Evolutionary conservation across 2,888 invertebrate species (phyloP).

Genomic region (Drosophila sordidapex): DNA sequence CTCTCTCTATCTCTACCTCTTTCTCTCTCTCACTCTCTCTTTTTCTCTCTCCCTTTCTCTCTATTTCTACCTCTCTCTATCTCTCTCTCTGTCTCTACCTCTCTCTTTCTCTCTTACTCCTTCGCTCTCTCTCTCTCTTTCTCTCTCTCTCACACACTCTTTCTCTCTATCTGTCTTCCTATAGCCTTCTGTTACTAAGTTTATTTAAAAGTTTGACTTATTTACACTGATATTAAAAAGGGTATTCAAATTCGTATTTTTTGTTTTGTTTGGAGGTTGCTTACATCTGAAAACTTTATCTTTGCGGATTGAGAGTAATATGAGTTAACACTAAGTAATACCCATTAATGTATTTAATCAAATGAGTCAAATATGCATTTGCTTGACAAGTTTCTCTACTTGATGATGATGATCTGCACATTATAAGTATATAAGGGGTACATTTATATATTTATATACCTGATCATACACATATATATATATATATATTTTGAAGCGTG

Average conservation of each 20-base stretch:
- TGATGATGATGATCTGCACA: conserved; percentile 3
- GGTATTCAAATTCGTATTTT: background rate
- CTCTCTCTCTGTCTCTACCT: too few relatives aligned
- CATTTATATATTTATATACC: conserved; percentile 16
- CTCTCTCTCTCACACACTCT: too few relatives aligned
- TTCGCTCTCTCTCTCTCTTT: too few relatives aligned
- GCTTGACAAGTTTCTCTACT: background rate
- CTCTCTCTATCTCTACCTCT: too few relatives aligned
- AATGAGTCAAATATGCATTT: conserved; percentile 6
- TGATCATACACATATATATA: background rate
- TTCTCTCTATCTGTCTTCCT: background rate
- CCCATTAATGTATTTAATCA: conserved; percentile 6
- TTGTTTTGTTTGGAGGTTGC: background rate
- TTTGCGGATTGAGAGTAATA: background rate
- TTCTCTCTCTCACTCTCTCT: background rate
- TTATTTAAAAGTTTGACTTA: background rate
- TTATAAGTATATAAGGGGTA: background rate
- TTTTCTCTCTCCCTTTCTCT: background rate
- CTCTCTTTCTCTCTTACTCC: background rate
- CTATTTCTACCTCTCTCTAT: too few relatives aligned
- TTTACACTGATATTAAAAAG: background rate
- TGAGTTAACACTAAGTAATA: conserved; percentile 4
- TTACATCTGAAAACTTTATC: background rate
- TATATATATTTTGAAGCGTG: conserved; percentile 25
- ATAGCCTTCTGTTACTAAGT: background rate